Evolutionary conservation across 2,888 invertebrate genomes (phyloP).

Genomic region (Drosophila helvetica): DNA sequence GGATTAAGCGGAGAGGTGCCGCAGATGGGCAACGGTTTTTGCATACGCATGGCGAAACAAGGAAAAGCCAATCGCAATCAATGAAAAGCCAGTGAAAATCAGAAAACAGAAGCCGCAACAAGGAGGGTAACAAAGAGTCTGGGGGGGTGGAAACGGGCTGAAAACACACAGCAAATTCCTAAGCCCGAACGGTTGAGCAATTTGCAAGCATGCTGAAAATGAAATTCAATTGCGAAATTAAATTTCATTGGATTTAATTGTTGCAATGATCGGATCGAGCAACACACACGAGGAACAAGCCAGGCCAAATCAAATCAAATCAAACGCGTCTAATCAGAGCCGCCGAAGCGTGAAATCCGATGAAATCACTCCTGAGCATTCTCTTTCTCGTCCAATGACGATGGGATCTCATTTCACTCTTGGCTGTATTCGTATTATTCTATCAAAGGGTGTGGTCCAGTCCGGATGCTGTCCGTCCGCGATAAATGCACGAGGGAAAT

Average conservation of each 20-base stretch:
- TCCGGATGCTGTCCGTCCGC: conserved; percentile 43
- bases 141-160: conserved; percentile 10
- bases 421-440: conserved; percentile 5
- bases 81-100: conserved; percentile 19
- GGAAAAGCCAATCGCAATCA: conserved; percentile 13
- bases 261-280: conserved; percentile 42
- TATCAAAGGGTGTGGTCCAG: conserved; percentile 23
- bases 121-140: not conserved
- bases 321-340: conserved; percentile 38
- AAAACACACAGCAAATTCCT: conserved; percentile 22
- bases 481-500: conserved; percentile 1
- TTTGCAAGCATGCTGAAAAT: conserved; percentile 57
- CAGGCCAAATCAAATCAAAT: conserved; percentile 25
- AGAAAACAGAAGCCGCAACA: conserved; percentile 11
- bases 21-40: not conserved
- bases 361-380: conserved; percentile 49
- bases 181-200: conserved; percentile 64
- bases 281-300: conserved; percentile 18
- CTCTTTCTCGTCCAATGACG: conserved; percentile 15
- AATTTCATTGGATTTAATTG: conserved; percentile 52
- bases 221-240: conserved; percentile 53
- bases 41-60: conserved; percentile 4
- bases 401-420: conserved; percentile 25
- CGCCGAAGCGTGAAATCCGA: conserved; percentile 53
- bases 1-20: not conserved